phyloP scores from a whole-genome alignment of 2,113 vertebrate species.

The Anarrhichthys ocellatus region DNA sequence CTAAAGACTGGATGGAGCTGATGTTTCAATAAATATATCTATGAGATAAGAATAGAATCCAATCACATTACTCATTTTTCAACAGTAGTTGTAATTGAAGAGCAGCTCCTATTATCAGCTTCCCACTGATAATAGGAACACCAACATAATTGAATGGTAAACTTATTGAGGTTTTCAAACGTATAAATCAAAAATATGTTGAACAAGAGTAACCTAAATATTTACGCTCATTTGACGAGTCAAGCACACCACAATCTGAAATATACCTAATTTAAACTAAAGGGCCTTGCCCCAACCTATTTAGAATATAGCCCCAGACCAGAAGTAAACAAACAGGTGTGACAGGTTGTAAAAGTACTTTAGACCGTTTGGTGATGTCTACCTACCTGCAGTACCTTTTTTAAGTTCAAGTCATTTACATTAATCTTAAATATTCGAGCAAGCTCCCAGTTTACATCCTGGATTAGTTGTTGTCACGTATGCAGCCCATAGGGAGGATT shows the following conservation, averaged over 20 bases:
- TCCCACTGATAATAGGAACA: background rate
- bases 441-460: background rate
- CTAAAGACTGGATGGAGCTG: background rate
- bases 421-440: background rate
- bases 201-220: background rate
- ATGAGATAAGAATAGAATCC: background rate
- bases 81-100: background rate
- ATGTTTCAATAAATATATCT: slow-evolving; percentile 20
- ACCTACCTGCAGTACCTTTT: background rate
- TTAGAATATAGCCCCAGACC: background rate
- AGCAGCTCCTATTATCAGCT: too few species aligned
- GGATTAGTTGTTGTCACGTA: background rate
- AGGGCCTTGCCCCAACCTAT: background rate
- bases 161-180: background rate
- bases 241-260: background rate
- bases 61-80: background rate
- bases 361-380: background rate
- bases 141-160: background rate
- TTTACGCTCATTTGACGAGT: too few species aligned
- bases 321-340: background rate
- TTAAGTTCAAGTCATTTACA: background rate
- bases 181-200: background rate
- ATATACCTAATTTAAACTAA: background rate
- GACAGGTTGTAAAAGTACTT: background rate
- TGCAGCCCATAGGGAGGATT: too few species aligned